These are phyloP conservation scores for Cirrhinus molitorella DNA, from an alignment of 2,797 vertebrate genomes.

Conservation along the genomic window DNA sequence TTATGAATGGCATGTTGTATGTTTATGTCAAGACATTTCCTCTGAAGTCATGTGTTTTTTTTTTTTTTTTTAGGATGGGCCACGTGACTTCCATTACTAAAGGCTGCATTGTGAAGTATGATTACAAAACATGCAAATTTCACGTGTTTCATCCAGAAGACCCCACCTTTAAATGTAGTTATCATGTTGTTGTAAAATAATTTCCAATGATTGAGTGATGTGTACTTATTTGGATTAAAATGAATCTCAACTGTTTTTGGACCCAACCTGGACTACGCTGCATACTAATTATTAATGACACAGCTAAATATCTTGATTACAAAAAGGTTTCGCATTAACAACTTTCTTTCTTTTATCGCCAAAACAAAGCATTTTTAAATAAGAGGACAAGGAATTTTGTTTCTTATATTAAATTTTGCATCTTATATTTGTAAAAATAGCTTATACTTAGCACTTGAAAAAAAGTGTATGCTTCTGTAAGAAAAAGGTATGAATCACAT, in stretches of 20 bases:
- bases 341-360: too few species aligned
- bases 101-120: slow-evolving; percentile 70
- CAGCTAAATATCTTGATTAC: too few species aligned
- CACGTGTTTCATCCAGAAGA: slow-evolving; percentile 68
- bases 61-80: not conserved
- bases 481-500: not conserved
- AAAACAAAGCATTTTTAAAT: too few species aligned
- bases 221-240: too few species aligned
- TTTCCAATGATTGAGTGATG: not conserved
- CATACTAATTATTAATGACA: too few species aligned
- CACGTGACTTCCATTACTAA: not conserved
- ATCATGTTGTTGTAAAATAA: slow-evolving; percentile 52
- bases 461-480: too few species aligned
- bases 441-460: too few species aligned
- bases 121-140: slow-evolving; percentile 62
- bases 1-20: not conserved
- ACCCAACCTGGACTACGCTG: not conserved
- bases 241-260: too few species aligned
- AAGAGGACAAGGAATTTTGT: too few species aligned
- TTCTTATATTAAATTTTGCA: too few species aligned
- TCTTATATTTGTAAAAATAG: not conserved
- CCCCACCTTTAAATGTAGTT: slow-evolving; percentile 53
- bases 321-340: too few species aligned
- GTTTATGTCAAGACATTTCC: not conserved
- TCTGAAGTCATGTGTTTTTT: not conserved